These are phyloP conservation scores for Dioctria rufipes DNA, from an alignment of 2,888 invertebrate species.

Conservation along the genomic window DNA sequence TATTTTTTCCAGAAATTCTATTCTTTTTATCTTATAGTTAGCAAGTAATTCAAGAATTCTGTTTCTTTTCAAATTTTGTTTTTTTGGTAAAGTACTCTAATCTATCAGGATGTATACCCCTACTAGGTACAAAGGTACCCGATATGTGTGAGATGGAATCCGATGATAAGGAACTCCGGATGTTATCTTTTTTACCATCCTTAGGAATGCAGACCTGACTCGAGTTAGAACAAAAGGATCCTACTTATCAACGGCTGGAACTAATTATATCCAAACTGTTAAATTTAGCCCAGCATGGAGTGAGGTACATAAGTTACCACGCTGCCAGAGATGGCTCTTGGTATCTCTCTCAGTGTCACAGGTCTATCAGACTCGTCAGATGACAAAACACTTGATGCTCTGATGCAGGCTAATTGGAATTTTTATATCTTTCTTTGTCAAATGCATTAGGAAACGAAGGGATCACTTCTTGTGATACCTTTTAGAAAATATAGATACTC, in stretches of 20 bases:
- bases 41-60: too few species aligned
- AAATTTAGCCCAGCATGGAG: background rate
- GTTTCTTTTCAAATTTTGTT: too few species aligned
- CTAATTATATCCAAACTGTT: constrained; percentile 27
- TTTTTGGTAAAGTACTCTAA: too few species aligned
- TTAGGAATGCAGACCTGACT: background rate
- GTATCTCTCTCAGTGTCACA: background rate
- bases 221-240: constrained; percentile 8
- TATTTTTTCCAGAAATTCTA: too few species aligned
- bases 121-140: constrained; percentile 9
- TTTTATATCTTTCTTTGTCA: background rate
- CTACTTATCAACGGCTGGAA: background rate
- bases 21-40: too few species aligned
- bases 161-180: constrained; percentile 3
- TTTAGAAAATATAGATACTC: background rate
- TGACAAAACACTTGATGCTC: constrained; percentile 42
- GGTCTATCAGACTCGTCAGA: constrained; percentile 11
- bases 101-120: background rate
- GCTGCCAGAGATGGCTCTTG: constrained; percentile 3
- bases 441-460: background rate
- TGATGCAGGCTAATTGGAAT: constrained; percentile 42
- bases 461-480: background rate
- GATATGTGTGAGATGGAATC: constrained; percentile 3
- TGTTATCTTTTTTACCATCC: constrained; percentile 2
- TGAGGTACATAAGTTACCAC: background rate